Conservation (phyloP, 2,113 vertebrate genomes). For the Perca fluviatilis region DNA sequence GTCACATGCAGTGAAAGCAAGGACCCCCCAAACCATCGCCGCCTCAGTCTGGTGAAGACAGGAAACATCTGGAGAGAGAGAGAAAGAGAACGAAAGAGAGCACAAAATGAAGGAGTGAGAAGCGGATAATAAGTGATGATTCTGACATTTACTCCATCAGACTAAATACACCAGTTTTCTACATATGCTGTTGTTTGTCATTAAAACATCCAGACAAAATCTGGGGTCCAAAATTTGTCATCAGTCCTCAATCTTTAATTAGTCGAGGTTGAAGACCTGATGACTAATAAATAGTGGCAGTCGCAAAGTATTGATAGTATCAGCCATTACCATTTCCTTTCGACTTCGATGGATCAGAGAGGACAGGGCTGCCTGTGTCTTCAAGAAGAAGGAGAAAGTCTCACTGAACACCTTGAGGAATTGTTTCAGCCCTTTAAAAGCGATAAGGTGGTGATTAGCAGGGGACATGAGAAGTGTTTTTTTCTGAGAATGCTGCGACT, state of each 20-base stretch:
- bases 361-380: background rate
- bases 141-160: background rate
- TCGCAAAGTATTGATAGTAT: background rate
- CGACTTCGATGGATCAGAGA: background rate
- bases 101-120: slow-evolving; percentile 10
- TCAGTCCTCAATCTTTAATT: background rate
- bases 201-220: background rate
- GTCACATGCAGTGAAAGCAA: slow-evolving; percentile 68
- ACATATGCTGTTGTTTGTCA: background rate
- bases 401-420: background rate
- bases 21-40: background rate
- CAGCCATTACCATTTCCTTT: background rate
- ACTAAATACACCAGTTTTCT: background rate
- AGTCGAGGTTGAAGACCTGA: background rate
- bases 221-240: background rate
- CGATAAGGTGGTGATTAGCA: background rate
- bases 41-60: slow-evolving; percentile 61
- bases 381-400: background rate
- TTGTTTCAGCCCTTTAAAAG: background rate
- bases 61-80: slow-evolving; percentile 82
- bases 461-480: background rate
- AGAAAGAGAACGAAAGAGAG: slow-evolving; percentile 8
- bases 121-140: slow-evolving; percentile 15
- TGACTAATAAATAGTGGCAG: background rate
- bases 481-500: background rate